phyloP scores from a whole-genome alignment of 30 jellyfish, hydroid and myxozoan species.

The Mastigias papua region DNA sequence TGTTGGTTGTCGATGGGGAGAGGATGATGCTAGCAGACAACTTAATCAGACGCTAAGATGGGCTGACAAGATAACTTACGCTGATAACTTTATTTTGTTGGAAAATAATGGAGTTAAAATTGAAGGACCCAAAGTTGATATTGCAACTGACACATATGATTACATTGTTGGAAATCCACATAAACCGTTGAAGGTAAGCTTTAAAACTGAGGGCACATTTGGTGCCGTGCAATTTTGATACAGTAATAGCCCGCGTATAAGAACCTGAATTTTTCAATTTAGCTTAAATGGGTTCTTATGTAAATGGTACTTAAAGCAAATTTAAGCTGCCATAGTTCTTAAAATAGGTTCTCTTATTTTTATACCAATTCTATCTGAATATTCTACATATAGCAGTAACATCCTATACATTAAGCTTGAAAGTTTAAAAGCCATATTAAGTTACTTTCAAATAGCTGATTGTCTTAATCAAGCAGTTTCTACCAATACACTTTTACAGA shows the following conservation, averaged over 20 bases:
- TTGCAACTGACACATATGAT: conserved; percentile 74
- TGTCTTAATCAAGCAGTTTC: no score
- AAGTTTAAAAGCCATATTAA: no score
- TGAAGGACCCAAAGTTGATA: conserved; percentile 47
- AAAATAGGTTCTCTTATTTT: no score
- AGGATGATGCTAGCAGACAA: conserved; percentile 5
- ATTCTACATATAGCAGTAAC: no score
- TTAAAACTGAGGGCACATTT: not conserved
- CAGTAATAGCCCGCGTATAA: not conserved
- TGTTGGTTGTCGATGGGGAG: conserved; percentile 74
- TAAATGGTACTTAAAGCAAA: no score
- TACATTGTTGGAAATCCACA: conserved; percentile 4
- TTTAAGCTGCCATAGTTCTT: no score
- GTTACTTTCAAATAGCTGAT: no score
- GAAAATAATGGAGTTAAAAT: conserved; percentile 12
- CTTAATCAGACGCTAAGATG: conserved; percentile 33
- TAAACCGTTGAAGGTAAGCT: conserved; percentile 29
- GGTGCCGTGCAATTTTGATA: not conserved
- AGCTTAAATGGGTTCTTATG: no score
- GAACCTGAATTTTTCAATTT: no score
- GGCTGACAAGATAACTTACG: conserved; percentile 34
- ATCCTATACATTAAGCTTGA: no score
- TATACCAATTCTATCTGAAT: no score
- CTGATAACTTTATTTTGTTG: conserved; percentile 50
- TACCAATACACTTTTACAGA: no score